Conservation (phyloP, 2,113 vertebrate genomes). For the Notarius lentiginosus region DNA sequence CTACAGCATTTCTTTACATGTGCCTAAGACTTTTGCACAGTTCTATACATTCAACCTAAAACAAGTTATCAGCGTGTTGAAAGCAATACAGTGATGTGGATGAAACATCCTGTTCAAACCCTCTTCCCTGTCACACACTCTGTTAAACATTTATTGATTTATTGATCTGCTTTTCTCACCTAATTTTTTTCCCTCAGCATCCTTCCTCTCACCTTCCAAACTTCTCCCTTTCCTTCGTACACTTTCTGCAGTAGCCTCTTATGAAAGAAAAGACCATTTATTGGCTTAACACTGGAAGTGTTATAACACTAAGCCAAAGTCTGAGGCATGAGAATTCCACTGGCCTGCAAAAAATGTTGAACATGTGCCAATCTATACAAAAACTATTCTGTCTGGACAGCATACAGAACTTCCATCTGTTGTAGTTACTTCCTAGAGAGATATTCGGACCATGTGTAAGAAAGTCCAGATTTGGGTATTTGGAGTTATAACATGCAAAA, state of each 20-base stretch:
- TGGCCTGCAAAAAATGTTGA: constrained; percentile 29
- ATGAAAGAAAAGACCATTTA: constrained; percentile 24
- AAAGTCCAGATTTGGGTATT: constrained; percentile 8
- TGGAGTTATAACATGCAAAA: not conserved
- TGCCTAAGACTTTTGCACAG: no score
- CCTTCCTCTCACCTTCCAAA: constrained; percentile 12
- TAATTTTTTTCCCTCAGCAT: not conserved
- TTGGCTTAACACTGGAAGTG: constrained; percentile 33
- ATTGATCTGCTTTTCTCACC: constrained; percentile 40
- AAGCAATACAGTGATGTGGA: not conserved
- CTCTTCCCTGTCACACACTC: constrained; percentile 13
- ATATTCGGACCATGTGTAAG: not conserved
- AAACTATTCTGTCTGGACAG: constrained; percentile 32
- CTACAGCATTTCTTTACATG: no score
- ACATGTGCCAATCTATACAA: constrained; percentile 35
- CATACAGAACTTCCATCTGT: constrained; percentile 33
- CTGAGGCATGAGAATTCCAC: constrained; percentile 30
- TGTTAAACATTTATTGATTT: constrained; percentile 34
- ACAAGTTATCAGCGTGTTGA: not conserved
- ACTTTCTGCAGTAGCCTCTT: constrained; percentile 1
- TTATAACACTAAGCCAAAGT: constrained; percentile 15
- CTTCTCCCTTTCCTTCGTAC: not conserved
- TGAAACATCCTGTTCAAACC: not conserved
- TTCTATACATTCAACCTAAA: not conserved
- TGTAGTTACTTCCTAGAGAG: constrained; percentile 16